A percentile compares a stretch with the other conserved stretches of the same genome.
Evolutionary conservation across 2,113 vertebrate genomes (phyloP).

Genomic region (Atherinomorus stipes): DNA sequence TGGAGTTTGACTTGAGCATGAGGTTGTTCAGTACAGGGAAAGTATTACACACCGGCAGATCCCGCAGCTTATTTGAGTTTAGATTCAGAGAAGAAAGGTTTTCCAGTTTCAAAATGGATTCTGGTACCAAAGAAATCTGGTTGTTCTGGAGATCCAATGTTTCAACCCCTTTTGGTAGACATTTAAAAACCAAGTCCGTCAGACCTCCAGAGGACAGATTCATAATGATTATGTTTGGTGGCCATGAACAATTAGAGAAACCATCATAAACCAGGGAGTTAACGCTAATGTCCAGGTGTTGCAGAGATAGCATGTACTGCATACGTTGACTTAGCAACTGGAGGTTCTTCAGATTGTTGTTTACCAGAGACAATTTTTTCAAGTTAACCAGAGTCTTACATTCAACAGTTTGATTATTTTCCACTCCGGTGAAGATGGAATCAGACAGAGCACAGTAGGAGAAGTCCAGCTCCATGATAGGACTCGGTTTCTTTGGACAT

Average conservation of each 20-base stretch:
- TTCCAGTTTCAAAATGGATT: conserved; percentile 63
- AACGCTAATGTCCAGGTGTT: conserved; percentile 84
- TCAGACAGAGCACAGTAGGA: conserved; percentile 87
- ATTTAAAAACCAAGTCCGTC: conserved; percentile 82
- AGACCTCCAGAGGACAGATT: conserved; percentile 87
- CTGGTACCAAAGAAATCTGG: conserved; percentile 80
- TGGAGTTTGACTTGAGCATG: conserved; percentile 78
- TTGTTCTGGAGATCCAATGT: conserved; percentile 85
- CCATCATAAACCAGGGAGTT: conserved; percentile 84
- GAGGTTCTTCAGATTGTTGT: conserved; percentile 87
- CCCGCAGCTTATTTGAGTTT: conserved; percentile 83
- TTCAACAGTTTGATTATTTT: conserved; percentile 28
- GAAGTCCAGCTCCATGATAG: conserved; percentile 84
- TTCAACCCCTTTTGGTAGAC: conserved; percentile 81
- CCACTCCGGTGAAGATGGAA: conserved; percentile 76
- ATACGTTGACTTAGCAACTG: conserved; percentile 80
- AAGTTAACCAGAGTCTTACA: conserved; percentile 81
- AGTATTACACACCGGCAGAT: conserved; percentile 83
- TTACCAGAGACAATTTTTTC: conserved; percentile 76
- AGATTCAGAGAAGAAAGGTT: conserved; percentile 85
- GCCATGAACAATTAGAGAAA: conserved; percentile 79
- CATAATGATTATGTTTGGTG: conserved; percentile 80
- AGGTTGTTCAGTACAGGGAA: conserved; percentile 80
- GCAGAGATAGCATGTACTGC: conserved; percentile 82
- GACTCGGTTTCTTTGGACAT: conserved; percentile 84